Evolutionary conservation across 2,113 vertebrate genomes (phyloP).

Genomic region (Struthio camelus): DNA sequence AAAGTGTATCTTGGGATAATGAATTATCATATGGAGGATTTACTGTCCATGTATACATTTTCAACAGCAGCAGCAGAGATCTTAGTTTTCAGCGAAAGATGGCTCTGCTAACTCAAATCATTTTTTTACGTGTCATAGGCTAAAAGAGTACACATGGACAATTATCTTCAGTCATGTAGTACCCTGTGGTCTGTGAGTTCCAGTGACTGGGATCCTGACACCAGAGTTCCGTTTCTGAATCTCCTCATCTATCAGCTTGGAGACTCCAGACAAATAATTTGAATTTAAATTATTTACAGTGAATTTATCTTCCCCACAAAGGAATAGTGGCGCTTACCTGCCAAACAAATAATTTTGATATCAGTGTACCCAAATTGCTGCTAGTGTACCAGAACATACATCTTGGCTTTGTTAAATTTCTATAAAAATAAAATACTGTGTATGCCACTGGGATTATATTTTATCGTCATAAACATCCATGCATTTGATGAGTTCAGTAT

Average conservation of each 20-base stretch:
- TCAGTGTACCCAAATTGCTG: background rate
- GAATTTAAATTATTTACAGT: no score
- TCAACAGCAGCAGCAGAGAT: background rate
- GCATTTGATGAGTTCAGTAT: fast-evolving
- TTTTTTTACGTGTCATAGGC: background rate
- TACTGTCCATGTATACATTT: fast-evolving
- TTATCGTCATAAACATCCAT: background rate
- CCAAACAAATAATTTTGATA: background rate
- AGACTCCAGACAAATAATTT: background rate
- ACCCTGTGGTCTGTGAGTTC: background rate
- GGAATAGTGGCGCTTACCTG: background rate
- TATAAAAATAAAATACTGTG: background rate
- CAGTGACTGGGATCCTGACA: background rate
- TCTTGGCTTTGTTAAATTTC: background rate
- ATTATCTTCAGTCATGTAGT: no score
- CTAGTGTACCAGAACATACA: background rate
- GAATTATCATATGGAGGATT: background rate
- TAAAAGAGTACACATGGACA: background rate
- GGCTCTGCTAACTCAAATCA: background rate
- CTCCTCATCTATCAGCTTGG: background rate
- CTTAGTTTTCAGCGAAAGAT: background rate
- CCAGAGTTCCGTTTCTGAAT: background rate
- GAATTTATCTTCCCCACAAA: background rate
- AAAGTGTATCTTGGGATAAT: no score
- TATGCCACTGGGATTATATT: background rate